phyloP scores from a whole-genome alignment of 2,888 invertebrate genomes.

The Coelinius sp. region DNA sequence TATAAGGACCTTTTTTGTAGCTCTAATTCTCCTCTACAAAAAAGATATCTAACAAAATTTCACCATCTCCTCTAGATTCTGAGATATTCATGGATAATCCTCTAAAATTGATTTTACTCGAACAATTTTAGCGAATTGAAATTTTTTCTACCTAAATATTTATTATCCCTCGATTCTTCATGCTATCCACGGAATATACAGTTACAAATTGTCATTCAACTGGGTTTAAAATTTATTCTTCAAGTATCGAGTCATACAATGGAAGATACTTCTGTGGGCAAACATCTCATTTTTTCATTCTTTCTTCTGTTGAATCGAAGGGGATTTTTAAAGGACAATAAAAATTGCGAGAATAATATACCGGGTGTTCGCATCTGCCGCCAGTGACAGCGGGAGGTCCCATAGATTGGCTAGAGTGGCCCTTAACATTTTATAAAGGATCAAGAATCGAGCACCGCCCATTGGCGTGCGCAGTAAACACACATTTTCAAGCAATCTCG shows the following conservation, averaged over 20 bases:
- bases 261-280: conserved; percentile 68
- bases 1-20: no score
- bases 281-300: conserved; percentile 48
- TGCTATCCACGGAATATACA: not conserved
- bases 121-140: no score
- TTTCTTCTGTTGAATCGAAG: not conserved
- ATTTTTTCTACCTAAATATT: not conserved
- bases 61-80: no score
- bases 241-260: conserved; percentile 51
- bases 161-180: not conserved
- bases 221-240: conserved; percentile 47
- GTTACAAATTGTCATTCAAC: conserved; percentile 1
- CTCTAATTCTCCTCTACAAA: no score
- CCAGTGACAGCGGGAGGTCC: conserved; percentile 52
- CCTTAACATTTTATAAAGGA: not conserved
- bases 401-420: conserved; percentile 50
- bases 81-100: no score
- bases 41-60: no score
- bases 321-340: conserved; percentile 46
- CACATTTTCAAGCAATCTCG: conserved; percentile 20
- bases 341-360: conserved; percentile 57
- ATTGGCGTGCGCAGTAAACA: conserved; percentile 33
- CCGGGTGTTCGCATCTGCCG: conserved; percentile 66
- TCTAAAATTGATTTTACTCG: no score
- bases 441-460: conserved; percentile 32